A percentile compares a stretch with the other conserved stretches of the same genome.
phyloP scores from a whole-genome alignment of 2,113 vertebrate species.

The Pelecanus crispus region DNA sequence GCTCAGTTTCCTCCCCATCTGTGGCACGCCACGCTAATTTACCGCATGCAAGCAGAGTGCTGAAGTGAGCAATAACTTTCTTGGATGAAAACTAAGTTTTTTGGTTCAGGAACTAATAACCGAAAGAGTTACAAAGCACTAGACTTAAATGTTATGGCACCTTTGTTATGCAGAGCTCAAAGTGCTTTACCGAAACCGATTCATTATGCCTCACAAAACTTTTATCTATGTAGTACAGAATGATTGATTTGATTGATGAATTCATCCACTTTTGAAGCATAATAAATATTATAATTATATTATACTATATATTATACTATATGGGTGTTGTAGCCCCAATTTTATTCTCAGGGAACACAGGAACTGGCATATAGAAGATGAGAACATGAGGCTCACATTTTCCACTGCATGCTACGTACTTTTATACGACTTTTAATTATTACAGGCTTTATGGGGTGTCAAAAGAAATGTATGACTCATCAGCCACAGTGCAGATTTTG shows the following conservation, averaged over 20 bases:
- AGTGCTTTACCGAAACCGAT: background rate
- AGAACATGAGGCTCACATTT: fast-evolving
- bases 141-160: fast-evolving
- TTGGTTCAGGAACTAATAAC: background rate
- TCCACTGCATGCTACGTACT: background rate
- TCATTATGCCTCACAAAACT: background rate
- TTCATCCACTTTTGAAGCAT: background rate
- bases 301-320: too few species aligned
- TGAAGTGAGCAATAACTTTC: background rate
- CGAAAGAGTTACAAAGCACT: background rate
- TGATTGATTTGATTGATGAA: background rate
- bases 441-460: background rate
- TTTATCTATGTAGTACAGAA: background rate
- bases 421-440: background rate
- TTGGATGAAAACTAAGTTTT: background rate
- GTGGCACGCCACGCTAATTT: background rate
- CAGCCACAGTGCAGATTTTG: background rate
- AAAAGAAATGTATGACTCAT: background rate
- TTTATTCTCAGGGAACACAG: background rate
- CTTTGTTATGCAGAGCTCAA: background rate
- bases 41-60: background rate
- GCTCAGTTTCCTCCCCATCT: background rate
- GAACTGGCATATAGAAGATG: background rate
- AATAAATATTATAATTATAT: too few species aligned
- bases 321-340: background rate